A percentile compares a stretch with the other conserved stretches of the same genome.
Evolutionary conservation across 2,113 vertebrate genomes (phyloP).

Genomic region (Ageneiosus marmoratus): DNA sequence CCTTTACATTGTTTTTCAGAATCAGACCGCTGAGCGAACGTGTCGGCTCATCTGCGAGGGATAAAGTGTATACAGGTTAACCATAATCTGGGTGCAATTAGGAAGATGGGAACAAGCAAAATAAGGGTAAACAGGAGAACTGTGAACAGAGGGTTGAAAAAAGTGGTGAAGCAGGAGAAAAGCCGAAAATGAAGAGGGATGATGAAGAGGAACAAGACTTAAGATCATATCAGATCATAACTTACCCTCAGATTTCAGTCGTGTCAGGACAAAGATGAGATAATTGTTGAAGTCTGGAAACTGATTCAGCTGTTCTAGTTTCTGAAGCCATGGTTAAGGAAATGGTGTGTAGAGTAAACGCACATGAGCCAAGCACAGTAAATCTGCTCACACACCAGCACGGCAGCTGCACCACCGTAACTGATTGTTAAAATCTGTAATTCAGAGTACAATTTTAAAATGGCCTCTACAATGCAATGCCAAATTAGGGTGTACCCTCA

Average conservation of each 20-base stretch:
- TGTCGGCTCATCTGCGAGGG: conserved; percentile 84
- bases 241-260: conserved; percentile 89
- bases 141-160: too few species aligned
- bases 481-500: background rate
- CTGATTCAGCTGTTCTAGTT: conserved; percentile 94
- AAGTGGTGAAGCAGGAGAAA: too few species aligned
- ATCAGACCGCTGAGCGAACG: conserved; percentile 92
- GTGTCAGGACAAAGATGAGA: conserved; percentile 91
- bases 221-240: background rate
- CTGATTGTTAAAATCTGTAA: background rate
- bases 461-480: background rate
- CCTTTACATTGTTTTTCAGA: conserved; percentile 95
- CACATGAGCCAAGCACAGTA: background rate
- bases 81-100: too few species aligned
- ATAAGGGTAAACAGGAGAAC: background rate
- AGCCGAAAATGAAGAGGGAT: background rate
- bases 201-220: background rate
- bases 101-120: background rate
- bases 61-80: background rate
- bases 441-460: background rate
- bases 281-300: conserved; percentile 97
- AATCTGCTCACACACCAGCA: background rate
- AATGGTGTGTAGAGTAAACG: background rate
- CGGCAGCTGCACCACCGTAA: conserved; percentile 17
- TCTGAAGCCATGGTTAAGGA: conserved; percentile 79